Conservation (phyloP, 2,113 vertebrate genomes). For the Corapipo altera region DNA sequence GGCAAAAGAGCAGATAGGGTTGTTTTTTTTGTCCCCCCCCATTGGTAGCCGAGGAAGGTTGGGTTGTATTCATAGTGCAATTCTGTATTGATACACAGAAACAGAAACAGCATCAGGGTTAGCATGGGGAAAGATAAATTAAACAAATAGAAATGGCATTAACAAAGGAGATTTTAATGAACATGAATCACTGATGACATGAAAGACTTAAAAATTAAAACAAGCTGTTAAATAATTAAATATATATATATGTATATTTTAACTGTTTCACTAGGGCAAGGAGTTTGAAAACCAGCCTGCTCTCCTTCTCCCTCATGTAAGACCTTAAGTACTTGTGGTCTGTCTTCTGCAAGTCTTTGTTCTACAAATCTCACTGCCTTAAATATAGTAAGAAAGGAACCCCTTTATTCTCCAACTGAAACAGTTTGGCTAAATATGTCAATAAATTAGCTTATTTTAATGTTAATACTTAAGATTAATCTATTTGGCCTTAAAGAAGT, state of each 20-base stretch:
- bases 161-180: background rate
- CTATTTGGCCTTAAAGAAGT: background rate
- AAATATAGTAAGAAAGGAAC: background rate
- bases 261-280: background rate
- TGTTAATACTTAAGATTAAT: background rate
- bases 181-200: background rate
- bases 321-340: background rate
- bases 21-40: background rate
- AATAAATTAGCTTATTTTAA: background rate
- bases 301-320: background rate
- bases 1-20: constrained; percentile 12
- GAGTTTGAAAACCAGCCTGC: background rate
- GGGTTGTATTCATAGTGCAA: background rate
- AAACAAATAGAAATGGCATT: background rate
- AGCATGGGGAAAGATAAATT: background rate
- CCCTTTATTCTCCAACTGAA: background rate
- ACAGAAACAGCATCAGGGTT: background rate
- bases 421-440: background rate
- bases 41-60: background rate
- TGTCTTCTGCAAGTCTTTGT: background rate
- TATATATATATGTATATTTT: background rate
- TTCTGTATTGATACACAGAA: fast-evolving
- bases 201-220: background rate
- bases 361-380: background rate
- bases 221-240: background rate